Percentiles rank a stretch among this genome's conserved stretches.
Evolutionary conservation across 2,888 invertebrate species (phyloP).

Genomic region (Nipponacmea schrenckii): DNA sequence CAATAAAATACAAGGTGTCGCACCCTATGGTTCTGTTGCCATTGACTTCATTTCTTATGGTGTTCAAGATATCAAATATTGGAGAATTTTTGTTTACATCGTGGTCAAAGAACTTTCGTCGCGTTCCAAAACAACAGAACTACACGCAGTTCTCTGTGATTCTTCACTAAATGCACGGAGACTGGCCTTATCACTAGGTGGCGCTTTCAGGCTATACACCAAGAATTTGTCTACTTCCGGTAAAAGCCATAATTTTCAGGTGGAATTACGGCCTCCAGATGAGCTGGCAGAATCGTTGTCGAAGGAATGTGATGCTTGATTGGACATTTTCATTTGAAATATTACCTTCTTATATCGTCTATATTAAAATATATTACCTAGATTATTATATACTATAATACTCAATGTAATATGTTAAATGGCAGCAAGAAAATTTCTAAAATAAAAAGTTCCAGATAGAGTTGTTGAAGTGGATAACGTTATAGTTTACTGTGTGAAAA

Average conservation of each 20-base stretch:
- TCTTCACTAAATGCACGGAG: conserved; percentile 53
- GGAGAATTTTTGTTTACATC: conserved; percentile 64
- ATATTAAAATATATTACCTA: no score
- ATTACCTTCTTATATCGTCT: no score
- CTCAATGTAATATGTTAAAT: no score
- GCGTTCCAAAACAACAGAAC: conserved; percentile 55
- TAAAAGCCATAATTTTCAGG: conserved; percentile 52
- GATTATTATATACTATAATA: no score
- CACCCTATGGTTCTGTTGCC: conserved; percentile 52
- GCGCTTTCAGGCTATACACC: conserved; percentile 53
- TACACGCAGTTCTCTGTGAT: conserved; percentile 64
- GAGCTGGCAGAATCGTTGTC: conserved; percentile 46
- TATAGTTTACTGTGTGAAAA: no score
- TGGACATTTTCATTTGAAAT: not conserved
- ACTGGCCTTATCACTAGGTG: conserved; percentile 56
- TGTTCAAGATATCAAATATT: conserved; percentile 65
- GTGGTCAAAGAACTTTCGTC: conserved; percentile 63
- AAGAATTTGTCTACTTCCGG: conserved; percentile 49
- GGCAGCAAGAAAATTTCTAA: no score
- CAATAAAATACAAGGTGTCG: conserved; percentile 47
- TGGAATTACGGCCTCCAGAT: conserved; percentile 57
- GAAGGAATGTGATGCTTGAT: conserved; percentile 45
- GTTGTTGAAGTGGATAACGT: no score
- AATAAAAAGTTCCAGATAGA: no score
- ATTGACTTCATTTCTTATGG: conserved; percentile 67